Base-by-base conservation (phyloP, 2,888 invertebrate species). In the Apamea sordens region DNA sequence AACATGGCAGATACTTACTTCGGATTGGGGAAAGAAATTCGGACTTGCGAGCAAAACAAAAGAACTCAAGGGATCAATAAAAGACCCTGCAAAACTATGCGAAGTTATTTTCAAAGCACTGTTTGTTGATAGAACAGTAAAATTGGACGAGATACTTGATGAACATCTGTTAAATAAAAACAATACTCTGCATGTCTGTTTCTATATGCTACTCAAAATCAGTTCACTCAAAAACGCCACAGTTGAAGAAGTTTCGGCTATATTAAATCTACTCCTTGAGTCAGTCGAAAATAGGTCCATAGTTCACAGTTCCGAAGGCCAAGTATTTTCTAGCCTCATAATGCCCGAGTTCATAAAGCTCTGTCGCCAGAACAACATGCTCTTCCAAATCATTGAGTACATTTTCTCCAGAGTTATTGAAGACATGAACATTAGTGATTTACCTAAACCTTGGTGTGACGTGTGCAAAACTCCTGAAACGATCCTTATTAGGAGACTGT, bases 371-470 rank as follows among this genome's bases (percentile, higher is more conserved):
- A 94, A 97, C 69, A 95, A 94, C 84, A 97, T 98, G 84, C 95
- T 97, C 0, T 94, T 98, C 86, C 96, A 97, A 92, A 94, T 97
- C 1, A 97, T 97, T 89, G 95, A 97, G 63, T 96, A 97, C 84
- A 97, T 97, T 80, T 93, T 98, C 72, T 90, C 93, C 2, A 96
- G 94, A 73, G 93, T 98, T 1, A 96, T 97, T 73, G 91, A 93
- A 59, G 96, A 97, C 83, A 96, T 97, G 73, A 91, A 95, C 82
- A 93, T 97, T 32, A 91, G 92, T 0, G 84, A 92, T 41, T 92
- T 97, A 21, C 84, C 94, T 47, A 95, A 95, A 86, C 94, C 95
- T 41, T 95, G 96, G 94, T 95, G 95, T 82, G 96, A 97, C 91
- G 94, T 97, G 67, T 95, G 94, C 69, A 92, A 93, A 74, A 92